Percentiles rank a stretch among this genome's conserved stretches.
Evolutionary conservation across 2,113 vertebrate genomes (phyloP).

Genomic region (Brachypodius melanocephalos): DNA sequence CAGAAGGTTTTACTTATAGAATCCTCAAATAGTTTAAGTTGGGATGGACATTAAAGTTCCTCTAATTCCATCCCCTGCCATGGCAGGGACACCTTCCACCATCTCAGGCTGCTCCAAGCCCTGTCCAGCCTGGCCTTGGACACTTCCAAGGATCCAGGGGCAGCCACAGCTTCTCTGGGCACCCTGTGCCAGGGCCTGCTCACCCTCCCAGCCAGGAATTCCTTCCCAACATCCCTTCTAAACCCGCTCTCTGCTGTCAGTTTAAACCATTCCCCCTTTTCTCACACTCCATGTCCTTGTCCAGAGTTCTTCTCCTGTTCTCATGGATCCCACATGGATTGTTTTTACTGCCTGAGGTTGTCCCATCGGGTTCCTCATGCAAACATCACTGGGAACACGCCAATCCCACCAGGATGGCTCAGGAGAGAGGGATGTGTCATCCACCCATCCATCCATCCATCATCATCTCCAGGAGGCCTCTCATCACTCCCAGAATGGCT

Average conservation of each 20-base stretch:
- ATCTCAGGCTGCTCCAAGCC: background rate
- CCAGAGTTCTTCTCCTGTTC: background rate
- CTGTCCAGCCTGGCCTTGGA: accelerated
- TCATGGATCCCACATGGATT: background rate
- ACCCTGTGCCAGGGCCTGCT: accelerated
- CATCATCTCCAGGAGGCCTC: background rate
- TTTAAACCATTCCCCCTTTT: background rate
- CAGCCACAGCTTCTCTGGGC: background rate
- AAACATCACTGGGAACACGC: background rate
- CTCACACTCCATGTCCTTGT: background rate
- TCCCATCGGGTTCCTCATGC: accelerated
- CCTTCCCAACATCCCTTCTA: background rate
- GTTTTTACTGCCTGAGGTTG: background rate
- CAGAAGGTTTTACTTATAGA: background rate
- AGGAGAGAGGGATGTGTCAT: background rate
- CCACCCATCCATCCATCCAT: too few species aligned
- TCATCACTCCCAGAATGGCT: background rate
- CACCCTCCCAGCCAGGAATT: background rate
- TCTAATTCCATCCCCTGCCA: background rate
- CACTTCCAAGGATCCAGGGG: background rate
- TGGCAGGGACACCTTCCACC: background rate
- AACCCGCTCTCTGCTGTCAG: background rate
- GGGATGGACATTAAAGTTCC: background rate
- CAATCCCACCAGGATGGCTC: background rate
- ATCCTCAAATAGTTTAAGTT: background rate